Conservation (phyloP, 2,888 invertebrate species). For the Leptopilina drosophilae region DNA sequence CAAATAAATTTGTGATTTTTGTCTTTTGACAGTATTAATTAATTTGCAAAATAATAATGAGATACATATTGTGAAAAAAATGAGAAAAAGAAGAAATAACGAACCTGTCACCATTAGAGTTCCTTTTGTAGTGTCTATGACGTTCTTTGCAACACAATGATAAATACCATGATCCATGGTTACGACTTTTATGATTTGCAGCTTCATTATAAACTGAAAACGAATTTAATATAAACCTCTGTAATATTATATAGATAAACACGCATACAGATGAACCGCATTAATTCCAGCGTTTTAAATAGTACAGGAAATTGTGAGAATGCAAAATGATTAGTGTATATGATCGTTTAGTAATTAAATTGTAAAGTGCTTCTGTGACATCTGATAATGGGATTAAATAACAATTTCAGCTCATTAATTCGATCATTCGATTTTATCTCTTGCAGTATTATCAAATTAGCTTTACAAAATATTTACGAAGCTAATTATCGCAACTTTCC, state of each 20-base stretch:
- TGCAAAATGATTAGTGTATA: background rate
- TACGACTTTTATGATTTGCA: slow-evolving; percentile 85
- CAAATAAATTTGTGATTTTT: no score
- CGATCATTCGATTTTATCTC: background rate
- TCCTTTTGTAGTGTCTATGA: slow-evolving; percentile 88
- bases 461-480: background rate
- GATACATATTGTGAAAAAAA: no score
- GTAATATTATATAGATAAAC: background rate
- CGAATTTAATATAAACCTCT: slow-evolving; percentile 21
- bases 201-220: slow-evolving; percentile 85
- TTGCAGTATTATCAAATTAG: background rate
- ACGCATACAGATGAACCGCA: background rate
- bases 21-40: no score
- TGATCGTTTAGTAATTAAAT: slow-evolving; percentile 27
- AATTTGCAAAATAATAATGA: no score
- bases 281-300: slow-evolving; percentile 4
- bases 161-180: slow-evolving; percentile 86
- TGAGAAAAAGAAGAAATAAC: background rate
- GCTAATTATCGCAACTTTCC: background rate
- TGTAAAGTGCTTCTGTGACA: background rate
- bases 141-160: slow-evolving; percentile 91
- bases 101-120: slow-evolving; percentile 82
- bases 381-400: slow-evolving; percentile 15
- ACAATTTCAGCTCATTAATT: background rate
- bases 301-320: background rate